Evolutionary conservation across 2,888 invertebrate genomes (phyloP).

Genomic region (Tenthredo mesomela): DNA sequence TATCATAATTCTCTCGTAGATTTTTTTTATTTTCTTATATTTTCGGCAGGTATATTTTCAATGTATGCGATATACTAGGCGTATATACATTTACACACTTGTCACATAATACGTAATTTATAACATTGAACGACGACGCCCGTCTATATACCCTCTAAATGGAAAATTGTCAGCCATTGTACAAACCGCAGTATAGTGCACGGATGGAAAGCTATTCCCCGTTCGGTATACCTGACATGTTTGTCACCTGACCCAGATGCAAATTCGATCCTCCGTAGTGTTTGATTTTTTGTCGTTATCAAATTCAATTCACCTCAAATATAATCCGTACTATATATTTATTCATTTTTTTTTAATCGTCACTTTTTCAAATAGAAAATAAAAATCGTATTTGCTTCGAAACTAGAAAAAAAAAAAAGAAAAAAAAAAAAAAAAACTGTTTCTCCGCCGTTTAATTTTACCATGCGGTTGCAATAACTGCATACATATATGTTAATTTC

Average conservation of each 20-base stretch:
- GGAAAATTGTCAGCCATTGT: slow-evolving; percentile 32
- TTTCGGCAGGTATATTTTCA: neutral
- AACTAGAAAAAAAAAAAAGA: too few relatives aligned
- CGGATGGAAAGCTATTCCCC: slow-evolving; percentile 31
- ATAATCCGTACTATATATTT: neutral
- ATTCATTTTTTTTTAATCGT: neutral
- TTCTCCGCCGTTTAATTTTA: neutral
- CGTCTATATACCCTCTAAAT: neutral
- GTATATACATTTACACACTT: neutral
- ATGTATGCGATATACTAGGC: neutral
- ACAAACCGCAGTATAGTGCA: slow-evolving; percentile 3
- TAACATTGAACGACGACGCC: neutral
- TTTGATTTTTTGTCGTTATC: neutral
- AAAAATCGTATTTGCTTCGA: neutral
- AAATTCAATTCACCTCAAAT: too few relatives aligned
- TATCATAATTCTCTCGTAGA: neutral
- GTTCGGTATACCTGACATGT: slow-evolving; percentile 11
- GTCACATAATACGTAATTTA: neutral
- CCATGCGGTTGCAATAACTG: neutral
- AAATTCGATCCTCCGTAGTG: slow-evolving; percentile 3
- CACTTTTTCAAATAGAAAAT: neutral
- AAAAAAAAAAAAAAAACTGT: too few relatives aligned
- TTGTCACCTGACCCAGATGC: slow-evolving; percentile 37
- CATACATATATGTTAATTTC: neutral
- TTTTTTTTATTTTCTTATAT: neutral